These are phyloP conservation scores for Hoplodrina ambigua DNA, from an alignment of 2,888 invertebrate species.

Conservation along the genomic window DNA sequence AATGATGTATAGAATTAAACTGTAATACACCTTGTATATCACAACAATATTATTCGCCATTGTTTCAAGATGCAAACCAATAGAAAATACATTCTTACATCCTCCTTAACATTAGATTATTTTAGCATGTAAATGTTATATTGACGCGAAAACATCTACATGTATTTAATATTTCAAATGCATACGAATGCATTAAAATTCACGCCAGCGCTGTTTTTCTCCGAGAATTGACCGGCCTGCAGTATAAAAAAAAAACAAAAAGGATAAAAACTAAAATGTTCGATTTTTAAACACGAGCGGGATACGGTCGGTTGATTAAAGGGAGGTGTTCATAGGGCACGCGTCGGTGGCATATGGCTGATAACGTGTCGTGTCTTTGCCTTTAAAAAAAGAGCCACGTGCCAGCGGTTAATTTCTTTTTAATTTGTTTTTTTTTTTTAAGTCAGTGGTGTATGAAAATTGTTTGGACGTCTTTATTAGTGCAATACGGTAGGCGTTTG, in stretches of 20 bases:
- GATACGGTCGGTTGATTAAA: constrained; percentile 73
- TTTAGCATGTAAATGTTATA: constrained; percentile 53
- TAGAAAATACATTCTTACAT: constrained; percentile 53
- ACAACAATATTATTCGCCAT: constrained; percentile 60
- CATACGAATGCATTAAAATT: constrained; percentile 56
- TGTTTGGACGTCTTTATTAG: constrained; percentile 16
- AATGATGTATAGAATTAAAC: no score
- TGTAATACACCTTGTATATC: no score
- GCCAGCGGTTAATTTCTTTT: constrained; percentile 72
- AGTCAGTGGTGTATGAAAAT: constrained; percentile 62
- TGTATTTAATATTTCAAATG: constrained; percentile 56
- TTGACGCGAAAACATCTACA: constrained; percentile 52
- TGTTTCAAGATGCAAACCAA: constrained; percentile 61
- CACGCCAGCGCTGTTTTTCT: constrained; percentile 53
- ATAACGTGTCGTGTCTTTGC: constrained; percentile 70
- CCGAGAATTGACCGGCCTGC: constrained; percentile 49
- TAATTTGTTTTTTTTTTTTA: constrained; percentile 47
- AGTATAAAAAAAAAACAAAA: constrained; percentile 51
- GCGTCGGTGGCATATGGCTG: constrained; percentile 87
- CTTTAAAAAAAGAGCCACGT: constrained; percentile 80
- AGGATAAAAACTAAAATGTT: constrained; percentile 11
- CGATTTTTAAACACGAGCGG: constrained; percentile 49
- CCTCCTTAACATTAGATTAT: constrained; percentile 24
- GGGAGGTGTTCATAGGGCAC: constrained; percentile 74
- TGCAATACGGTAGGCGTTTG: background rate